phyloP scores from a whole-genome alignment of 2,113 vertebrate species.

The Oryzias javanicus region DNA sequence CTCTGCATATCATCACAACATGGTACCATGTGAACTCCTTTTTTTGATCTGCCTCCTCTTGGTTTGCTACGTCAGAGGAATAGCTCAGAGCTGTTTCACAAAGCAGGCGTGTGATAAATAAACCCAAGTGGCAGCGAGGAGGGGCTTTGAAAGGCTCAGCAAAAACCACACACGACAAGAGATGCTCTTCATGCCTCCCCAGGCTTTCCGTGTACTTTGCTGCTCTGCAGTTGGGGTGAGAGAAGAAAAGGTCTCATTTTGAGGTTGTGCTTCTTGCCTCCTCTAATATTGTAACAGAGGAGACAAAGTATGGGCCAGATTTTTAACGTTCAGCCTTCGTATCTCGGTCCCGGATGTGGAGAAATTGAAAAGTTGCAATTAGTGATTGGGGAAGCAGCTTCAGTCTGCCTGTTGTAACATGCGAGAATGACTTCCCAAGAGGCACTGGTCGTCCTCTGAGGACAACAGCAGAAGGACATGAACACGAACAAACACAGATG shows the following conservation, averaged over 20 bases:
- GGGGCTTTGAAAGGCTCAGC: slow-evolving; percentile 40
- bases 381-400: slow-evolving; percentile 29
- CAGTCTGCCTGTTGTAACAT: slow-evolving; percentile 63
- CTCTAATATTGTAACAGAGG: background rate
- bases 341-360: slow-evolving; percentile 16
- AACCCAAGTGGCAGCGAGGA: slow-evolving; percentile 17
- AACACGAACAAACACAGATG: slow-evolving; percentile 50
- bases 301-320: background rate
- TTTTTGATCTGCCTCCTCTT: slow-evolving; percentile 35
- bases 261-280: no score
- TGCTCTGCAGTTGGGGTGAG: slow-evolving; percentile 1
- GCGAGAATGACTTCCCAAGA: slow-evolving; percentile 40
- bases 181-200: slow-evolving; percentile 46
- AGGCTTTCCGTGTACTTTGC: slow-evolving; percentile 4
- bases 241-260: no score
- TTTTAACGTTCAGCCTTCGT: slow-evolving; percentile 1
- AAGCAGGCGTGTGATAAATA: slow-evolving; percentile 48
- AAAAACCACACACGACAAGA: slow-evolving; percentile 43
- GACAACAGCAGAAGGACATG: slow-evolving; percentile 23
- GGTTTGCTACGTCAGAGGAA: slow-evolving; percentile 31
- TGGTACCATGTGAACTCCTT: slow-evolving; percentile 14
- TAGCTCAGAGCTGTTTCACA: slow-evolving; percentile 48
- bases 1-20: slow-evolving; percentile 20
- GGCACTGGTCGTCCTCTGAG: slow-evolving; percentile 39
- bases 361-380: slow-evolving; percentile 65